Evolutionary conservation across 2,113 vertebrate genomes (phyloP).

Genomic region (Dinomys branickii): DNA sequence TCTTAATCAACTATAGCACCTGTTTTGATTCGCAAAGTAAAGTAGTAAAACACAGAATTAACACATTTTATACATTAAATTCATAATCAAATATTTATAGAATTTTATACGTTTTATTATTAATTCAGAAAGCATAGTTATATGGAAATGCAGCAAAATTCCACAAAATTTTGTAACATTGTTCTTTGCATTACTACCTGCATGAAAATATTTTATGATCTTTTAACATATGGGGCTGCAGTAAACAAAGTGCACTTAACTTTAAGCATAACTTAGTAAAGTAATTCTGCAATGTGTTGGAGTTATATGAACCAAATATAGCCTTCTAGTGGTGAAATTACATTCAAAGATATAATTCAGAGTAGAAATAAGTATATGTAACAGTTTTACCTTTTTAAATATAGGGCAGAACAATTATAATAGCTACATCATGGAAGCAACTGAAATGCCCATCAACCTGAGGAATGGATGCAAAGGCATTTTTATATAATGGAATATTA

Average conservation of each 20-base stretch:
- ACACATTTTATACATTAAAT: neutral
- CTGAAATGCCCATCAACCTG: too few relatives aligned
- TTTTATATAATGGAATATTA: too few relatives aligned
- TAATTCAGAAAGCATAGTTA: neutral
- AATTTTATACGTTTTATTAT: neutral
- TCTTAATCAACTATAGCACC: neutral
- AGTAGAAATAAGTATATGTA: neutral
- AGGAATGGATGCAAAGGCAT: too few relatives aligned
- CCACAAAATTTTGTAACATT: neutral
- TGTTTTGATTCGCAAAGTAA: constrained; percentile 5
- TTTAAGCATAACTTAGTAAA: constrained; percentile 7
- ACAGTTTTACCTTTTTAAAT: neutral
- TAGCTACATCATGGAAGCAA: too few relatives aligned
- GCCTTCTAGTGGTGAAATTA: constrained; percentile 21
- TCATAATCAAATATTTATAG: neutral
- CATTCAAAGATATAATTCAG: constrained; percentile 40
- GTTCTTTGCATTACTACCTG: neutral
- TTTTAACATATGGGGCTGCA: neutral
- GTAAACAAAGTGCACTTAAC: neutral
- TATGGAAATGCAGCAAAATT: neutral
- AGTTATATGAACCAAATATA: neutral
- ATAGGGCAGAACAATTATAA: neutral
- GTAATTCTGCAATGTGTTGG: neutral
- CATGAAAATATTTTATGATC: neutral
- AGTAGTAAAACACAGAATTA: neutral